A percentile compares a stretch with the other conserved stretches of the same genome.
Conservation (phyloP, 2,888 invertebrate species). For the Eupithecia exiguata region DNA sequence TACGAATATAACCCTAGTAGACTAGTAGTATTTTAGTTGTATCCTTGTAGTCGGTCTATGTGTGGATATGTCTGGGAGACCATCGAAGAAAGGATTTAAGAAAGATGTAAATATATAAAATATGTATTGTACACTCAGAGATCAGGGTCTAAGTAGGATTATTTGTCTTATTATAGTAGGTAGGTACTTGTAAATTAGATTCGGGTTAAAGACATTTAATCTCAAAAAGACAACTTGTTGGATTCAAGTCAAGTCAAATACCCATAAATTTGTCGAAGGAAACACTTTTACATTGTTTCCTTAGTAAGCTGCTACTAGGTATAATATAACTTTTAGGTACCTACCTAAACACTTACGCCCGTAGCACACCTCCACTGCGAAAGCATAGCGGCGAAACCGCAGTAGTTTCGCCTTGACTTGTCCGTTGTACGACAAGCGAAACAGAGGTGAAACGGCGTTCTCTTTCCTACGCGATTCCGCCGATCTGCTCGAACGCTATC, state of each 20-base stretch:
- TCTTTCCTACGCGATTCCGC: no score
- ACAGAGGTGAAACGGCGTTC: no score
- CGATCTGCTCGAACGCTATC: no score
- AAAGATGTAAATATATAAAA: background rate
- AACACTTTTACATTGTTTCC: background rate
- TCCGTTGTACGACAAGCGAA: no score
- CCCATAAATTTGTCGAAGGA: background rate
- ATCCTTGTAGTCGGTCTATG: background rate
- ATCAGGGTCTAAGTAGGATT: conserved; percentile 2
- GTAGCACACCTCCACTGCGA: no score
- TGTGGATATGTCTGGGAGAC: background rate
- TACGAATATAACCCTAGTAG: background rate
- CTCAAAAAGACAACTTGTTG: no score
- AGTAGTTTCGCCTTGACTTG: no score
- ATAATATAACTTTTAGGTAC: background rate
- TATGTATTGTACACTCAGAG: background rate
- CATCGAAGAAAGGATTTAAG: background rate
- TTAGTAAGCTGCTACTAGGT: background rate
- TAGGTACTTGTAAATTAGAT: background rate
- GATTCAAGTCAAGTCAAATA: background rate
- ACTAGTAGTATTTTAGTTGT: background rate
- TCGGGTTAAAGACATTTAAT: no score
- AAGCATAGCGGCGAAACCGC: no score
- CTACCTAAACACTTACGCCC: background rate
- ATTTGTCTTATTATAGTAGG: background rate